Base-by-base conservation (phyloP, 2,113 vertebrate genomes). In the Hypomesus transpacificus region DNA sequence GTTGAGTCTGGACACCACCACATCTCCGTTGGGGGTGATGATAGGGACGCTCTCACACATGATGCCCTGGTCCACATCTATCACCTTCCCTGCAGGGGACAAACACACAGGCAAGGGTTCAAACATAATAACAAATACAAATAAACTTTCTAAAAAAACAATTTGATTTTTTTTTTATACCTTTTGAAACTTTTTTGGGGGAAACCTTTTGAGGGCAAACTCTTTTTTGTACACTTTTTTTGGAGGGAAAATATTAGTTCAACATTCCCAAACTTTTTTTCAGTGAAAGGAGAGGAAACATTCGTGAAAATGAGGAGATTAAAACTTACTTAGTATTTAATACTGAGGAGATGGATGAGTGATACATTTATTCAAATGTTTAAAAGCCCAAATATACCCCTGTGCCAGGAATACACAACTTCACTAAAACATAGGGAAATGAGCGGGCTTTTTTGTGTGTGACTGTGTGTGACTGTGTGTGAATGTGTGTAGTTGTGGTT, bases 21-120 rank as follows among this genome's bases (percentile, higher is more conserved):
- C 92, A 64, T 99, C 97, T 79, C 96, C 96, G 4, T 93, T 95
- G 20, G 97, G 97, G n/a, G 97, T 99, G 84, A 99, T 95, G 79
- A 99, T 98, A 34, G 97, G 97, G 70, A 99, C 97, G 74, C 94
- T 93, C 87, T 98, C 95, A 90, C 97, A 98, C 85, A 96, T 90
- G 73, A 99, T 99, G 80, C 95, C 97, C n/a, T 94, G 93, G 81
- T 99, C 95, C 86, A 98, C 96, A 75, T 99, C 97, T 66, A 98
- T 94, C 73, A 98, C 97, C 81, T 91, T 94, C 56, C 97, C 97
- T 99, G 78, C 13, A 84, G 84, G 75, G 67, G 78, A 82, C 69
- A 69, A 63, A 70, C 14, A 71, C 31, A 34, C 31, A 53, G n/a
- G 17, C 9, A 39, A 68, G 1, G 53, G 22, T 56, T 63, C 61